A percentile compares a stretch with the other conserved stretches of the same genome.
Evolutionary conservation across 2,797 vertebrate genomes (phyloP).

Genomic region (Siniperca scherzeri): DNA sequence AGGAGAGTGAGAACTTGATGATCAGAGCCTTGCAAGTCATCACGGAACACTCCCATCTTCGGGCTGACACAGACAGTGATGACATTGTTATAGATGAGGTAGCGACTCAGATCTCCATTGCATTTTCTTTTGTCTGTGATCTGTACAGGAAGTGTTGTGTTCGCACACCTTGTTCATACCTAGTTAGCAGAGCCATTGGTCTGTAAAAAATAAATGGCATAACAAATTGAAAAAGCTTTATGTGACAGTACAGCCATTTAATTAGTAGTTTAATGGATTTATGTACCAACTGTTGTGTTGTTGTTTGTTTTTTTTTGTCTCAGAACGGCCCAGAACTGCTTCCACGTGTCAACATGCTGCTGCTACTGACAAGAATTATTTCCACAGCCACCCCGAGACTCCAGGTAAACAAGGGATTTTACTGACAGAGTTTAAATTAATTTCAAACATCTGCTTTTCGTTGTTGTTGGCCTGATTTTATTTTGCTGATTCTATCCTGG

Average conservation of each 20-base stretch:
- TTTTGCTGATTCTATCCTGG: not conserved
- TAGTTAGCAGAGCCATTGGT: not conserved
- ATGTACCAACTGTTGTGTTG: not conserved
- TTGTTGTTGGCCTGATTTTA: not conserved
- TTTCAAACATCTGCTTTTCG: not conserved
- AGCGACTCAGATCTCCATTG: not conserved
- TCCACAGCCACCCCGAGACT: slow-evolving; percentile 91
- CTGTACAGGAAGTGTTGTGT: not conserved
- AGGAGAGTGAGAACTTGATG: slow-evolving; percentile 90
- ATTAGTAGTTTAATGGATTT: not conserved
- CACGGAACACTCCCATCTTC: slow-evolving; percentile 90
- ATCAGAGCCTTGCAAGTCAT: slow-evolving; percentile 91
- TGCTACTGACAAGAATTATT: slow-evolving; percentile 91
- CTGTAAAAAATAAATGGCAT: not conserved
- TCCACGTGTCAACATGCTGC: slow-evolving; percentile 93
- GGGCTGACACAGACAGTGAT: slow-evolving; percentile 75
- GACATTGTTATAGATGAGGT: slow-evolving; percentile 92
- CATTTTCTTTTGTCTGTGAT: not conserved
- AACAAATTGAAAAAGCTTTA: not conserved
- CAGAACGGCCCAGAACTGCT: slow-evolving; percentile 96
- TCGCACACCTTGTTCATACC: not conserved
- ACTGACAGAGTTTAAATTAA: not conserved
- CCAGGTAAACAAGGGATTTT: slow-evolving; percentile 85
- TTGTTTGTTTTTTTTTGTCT: not conserved
- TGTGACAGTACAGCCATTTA: not conserved